These are phyloP conservation scores for Pristionchus exspectatus DNA, from an alignment of 2,888 invertebrate genomes.

Conservation along the genomic window DNA sequence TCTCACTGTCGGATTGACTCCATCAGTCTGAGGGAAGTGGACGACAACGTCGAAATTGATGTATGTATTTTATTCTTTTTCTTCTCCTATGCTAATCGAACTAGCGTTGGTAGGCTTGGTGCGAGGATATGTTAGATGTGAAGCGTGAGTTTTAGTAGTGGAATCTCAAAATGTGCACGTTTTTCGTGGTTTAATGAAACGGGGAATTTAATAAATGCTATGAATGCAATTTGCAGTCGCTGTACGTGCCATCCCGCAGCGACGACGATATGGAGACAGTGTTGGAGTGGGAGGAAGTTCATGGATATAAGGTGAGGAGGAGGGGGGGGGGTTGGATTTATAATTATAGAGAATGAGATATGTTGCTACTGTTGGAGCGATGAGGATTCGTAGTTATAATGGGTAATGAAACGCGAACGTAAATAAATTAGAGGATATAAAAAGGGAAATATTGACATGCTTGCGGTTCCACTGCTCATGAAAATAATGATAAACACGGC, in stretches of 20 bases:
- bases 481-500: too few relatives aligned
- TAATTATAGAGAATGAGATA: too few relatives aligned
- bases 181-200: too few relatives aligned
- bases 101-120: not conserved
- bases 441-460: too few relatives aligned
- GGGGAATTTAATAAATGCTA: not conserved
- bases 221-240: slow-evolving; percentile 16
- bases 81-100: not conserved
- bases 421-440: too few relatives aligned
- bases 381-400: too few relatives aligned
- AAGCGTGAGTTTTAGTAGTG: too few relatives aligned
- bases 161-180: too few relatives aligned
- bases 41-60: slow-evolving; percentile 78
- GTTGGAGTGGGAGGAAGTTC: slow-evolving; percentile 45
- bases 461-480: not conserved
- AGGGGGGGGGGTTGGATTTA: not conserved
- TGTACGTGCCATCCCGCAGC: slow-evolving; percentile 32
- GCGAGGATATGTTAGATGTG: too few relatives aligned
- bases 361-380: too few relatives aligned
- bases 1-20: slow-evolving; percentile 85
- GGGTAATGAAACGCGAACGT: too few relatives aligned
- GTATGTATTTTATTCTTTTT: not conserved
- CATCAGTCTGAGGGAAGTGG: slow-evolving; percentile 88
- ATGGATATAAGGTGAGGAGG: slow-evolving; percentile 43
- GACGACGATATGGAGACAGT: slow-evolving; percentile 36